Evolutionary conservation across 1,140 invertebrate species (phyloP), one percentile per base, ranked within the genome.

Genomic region (Drosophila triauraria): DNA sequence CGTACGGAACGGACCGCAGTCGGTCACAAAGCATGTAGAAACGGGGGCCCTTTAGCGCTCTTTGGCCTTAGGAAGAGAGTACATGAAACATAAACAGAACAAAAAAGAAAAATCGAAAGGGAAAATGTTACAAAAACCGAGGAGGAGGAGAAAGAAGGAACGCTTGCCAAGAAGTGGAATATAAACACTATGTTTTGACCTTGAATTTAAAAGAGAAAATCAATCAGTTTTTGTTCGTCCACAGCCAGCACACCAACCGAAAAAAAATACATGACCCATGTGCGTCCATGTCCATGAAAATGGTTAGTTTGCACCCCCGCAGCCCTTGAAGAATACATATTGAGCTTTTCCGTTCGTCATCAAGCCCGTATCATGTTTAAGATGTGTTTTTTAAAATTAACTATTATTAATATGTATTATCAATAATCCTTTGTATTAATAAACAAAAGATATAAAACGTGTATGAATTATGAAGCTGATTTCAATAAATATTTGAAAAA

Each of bases 351-450:
- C 46, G 51, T 82, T 81, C 43, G 58, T 78, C 75, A 82, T 76
- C 51, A 46, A 44, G 48, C 53, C 32, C n/a, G 12, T 82, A 76
- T 79, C 82, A 87, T 72, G 80, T 88, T 84, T 76, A 90, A 76
- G 81, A 85, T 84, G 85, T 90, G 80, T 88, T 88, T 88, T 62
- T 78, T 61, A 47, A 84, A 76, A 65, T 63, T 70, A 86, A 79
- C 69, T 83, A 88, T 88, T 79, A 90, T 82, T 85, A 90, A 88
- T 86, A 90, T 85, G 78, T 88, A 85, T 85, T 90, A 88, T 75
- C 77, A 78, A 80, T 83, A 88, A 88, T 83, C 84, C 80, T 88
- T 88, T 88, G 84, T 88, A 88, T 88, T 88, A 80, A 88, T 88
- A 88, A 88, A 78, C 71, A 83, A 86, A 86, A 50, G 67, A 85